Evolutionary conservation across 2,797 vertebrate genomes (phyloP), one percentile per base, ranked within the genome.

Genomic region (Spondyliosoma cantharus): DNA sequence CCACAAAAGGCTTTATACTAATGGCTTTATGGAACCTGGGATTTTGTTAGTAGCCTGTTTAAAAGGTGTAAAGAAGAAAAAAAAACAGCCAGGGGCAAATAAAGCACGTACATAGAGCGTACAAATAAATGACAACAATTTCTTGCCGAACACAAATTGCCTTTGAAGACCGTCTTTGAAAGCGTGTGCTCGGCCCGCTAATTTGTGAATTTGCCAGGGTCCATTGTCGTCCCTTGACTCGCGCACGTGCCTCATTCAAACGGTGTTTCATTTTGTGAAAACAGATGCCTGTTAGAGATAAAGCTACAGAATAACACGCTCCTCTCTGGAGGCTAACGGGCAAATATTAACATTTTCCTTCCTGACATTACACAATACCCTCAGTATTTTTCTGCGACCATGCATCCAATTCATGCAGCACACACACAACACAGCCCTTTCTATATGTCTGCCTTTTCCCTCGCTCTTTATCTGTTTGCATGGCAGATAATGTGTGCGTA

Each of bases 401-500:
- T 53, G 19, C 50, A 60, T 37, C 37, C 7, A 27, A 43, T 65
- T 42, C 29, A 29, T 74, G 46, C 42, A 52, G 16, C 22, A 24
- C 37, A 37, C 37, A 57, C 29, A 60, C 37, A 22, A 17, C 24
- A 43, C 42, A 32, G 2, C 8, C 6, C 12, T 69, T 50, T 67
- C 24, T 57, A 9, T 42, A 24, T 19, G 43, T 43, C 20, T 6
- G 49, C 24, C 49, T 29, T 57, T 48, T 70, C 46, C 24, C 25
- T 29, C 3, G 1, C 52, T 56, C n/a, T 81, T 64, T 75, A 64
- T 69, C 20, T 22, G 43, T 12, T 13, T 65, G 58, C 7, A 7
- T 65, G 48, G 64, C 17, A 63, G 25, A 75, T 75, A 29, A 37
- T 71, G 53, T 60, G 11, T 61, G 66, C 45, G 32, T 48, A 73